Evolutionary conservation across 2,888 invertebrate species (phyloP).

Genomic region (Cephus runcator): DNA sequence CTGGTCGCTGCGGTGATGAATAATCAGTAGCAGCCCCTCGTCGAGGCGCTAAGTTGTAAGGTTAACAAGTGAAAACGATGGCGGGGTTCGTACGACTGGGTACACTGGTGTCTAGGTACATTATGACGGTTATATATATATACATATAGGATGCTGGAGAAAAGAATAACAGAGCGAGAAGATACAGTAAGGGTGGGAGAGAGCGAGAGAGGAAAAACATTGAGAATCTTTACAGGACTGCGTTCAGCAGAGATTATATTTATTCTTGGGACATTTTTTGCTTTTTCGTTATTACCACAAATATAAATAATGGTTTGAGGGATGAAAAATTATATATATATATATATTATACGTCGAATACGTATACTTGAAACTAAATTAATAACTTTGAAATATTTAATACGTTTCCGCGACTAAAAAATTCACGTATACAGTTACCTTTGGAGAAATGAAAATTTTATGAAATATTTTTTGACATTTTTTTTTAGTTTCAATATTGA

Average conservation of each 20-base stretch:
- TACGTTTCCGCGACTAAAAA: background rate
- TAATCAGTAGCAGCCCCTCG: conserved; percentile 41
- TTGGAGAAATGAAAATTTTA: background rate
- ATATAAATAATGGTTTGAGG: background rate
- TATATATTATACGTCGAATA: background rate
- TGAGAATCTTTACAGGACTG: background rate
- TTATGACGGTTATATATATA: background rate
- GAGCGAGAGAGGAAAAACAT: conserved; percentile 9
- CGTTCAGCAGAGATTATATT: background rate
- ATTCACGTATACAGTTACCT: background rate
- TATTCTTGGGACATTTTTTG: background rate
- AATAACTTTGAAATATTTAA: background rate
- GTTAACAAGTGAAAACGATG: conserved; percentile 44
- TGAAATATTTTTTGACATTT: background rate
- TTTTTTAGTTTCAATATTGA: background rate
- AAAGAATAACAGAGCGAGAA: conserved; percentile 11
- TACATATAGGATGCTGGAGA: background rate
- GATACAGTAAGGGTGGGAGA: background rate
- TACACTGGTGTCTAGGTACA: background rate
- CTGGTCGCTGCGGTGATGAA: conserved; percentile 45
- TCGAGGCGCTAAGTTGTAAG: conserved; percentile 42
- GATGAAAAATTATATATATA: background rate
- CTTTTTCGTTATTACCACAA: background rate
- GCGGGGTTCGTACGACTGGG: background rate
- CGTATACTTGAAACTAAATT: background rate